These are phyloP conservation scores for Notothenia rossii DNA, from an alignment of 2,113 vertebrate genomes.

Conservation along the genomic window DNA sequence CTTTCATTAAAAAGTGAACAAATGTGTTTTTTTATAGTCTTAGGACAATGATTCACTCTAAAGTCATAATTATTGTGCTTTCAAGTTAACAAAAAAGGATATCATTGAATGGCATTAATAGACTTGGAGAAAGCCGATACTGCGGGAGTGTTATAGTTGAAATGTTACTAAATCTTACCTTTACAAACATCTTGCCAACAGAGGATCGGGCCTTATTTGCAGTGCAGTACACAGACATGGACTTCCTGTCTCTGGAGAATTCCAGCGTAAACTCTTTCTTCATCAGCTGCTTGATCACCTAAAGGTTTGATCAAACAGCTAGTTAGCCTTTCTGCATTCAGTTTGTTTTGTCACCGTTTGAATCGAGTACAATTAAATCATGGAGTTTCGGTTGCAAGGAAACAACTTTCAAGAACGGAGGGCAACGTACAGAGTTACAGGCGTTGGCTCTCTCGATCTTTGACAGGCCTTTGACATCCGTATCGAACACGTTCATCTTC, in stretches of 20 bases:
- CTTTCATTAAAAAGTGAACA: neutral
- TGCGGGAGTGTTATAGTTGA: no score
- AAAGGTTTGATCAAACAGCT: slow-evolving; percentile 10
- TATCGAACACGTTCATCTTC: slow-evolving; percentile 97
- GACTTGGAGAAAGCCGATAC: no score
- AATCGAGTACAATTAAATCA: neutral
- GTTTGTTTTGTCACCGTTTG: neutral
- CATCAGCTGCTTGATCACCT: slow-evolving; percentile 96
- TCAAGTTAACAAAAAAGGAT: neutral
- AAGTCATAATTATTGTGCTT: neutral
- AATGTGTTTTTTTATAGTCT: no score
- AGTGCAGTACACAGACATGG: slow-evolving; percentile 98
- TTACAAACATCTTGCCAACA: slow-evolving; percentile 97
- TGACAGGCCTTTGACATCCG: slow-evolving; percentile 85
- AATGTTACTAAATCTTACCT: slow-evolving; percentile 81
- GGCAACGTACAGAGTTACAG: slow-evolving; percentile 88
- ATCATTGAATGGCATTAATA: neutral
- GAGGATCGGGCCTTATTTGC: slow-evolving; percentile 94
- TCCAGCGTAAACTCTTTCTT: slow-evolving; percentile 95
- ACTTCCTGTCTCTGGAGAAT: slow-evolving; percentile 96
- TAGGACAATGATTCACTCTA: neutral
- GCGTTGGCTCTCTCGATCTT: slow-evolving; percentile 92
- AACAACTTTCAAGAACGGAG: neutral
- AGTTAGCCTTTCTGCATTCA: neutral
- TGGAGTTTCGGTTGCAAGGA: neutral